A percentile compares a stretch with the other conserved stretches of the same genome.
Conservation (phyloP, 2,888 invertebrate genomes). For the Erebia ligea region DNA sequence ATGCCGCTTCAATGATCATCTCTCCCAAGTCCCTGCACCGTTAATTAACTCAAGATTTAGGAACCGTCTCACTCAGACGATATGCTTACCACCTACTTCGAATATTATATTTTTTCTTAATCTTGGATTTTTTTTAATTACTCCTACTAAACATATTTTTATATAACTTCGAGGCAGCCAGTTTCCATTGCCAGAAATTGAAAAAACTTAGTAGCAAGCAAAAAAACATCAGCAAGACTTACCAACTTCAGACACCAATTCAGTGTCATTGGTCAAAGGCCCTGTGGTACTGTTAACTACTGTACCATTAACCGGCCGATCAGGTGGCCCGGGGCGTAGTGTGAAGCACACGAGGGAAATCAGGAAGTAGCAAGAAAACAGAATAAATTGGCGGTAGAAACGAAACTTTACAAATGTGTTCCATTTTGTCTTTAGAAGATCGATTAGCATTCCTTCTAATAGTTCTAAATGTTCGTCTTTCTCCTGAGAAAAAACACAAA, state of each 20-base stretch:
- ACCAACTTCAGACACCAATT: constrained; percentile 61
- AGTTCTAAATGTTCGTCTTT: constrained; percentile 97
- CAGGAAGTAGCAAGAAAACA: constrained; percentile 95
- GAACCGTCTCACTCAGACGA: too few relatives aligned
- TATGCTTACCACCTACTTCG: too few relatives aligned
- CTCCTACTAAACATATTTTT: too few relatives aligned
- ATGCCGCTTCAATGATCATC: too few relatives aligned
- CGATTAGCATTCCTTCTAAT: constrained; percentile 96
- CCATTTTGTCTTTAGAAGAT: constrained; percentile 98
- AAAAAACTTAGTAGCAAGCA: too few relatives aligned
- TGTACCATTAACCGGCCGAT: constrained; percentile 64
- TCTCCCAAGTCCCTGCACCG: too few relatives aligned
- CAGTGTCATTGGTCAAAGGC: constrained; percentile 62
- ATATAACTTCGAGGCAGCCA: too few relatives aligned
- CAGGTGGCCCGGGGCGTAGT: constrained; percentile 93
- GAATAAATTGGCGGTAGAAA: constrained; percentile 95
- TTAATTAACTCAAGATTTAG: too few relatives aligned
- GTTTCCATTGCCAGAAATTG: too few relatives aligned
- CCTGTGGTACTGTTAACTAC: constrained; percentile 62
- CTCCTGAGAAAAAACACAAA: constrained; percentile 85
- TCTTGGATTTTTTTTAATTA: too few relatives aligned
- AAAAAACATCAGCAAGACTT: constrained; percentile 39
- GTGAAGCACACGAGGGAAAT: constrained; percentile 95
- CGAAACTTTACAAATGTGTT: constrained; percentile 97
- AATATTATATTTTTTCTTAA: neutral